Evolutionary conservation across 2,888 invertebrate genomes (phyloP).

Genomic region (Meganola albula): DNA sequence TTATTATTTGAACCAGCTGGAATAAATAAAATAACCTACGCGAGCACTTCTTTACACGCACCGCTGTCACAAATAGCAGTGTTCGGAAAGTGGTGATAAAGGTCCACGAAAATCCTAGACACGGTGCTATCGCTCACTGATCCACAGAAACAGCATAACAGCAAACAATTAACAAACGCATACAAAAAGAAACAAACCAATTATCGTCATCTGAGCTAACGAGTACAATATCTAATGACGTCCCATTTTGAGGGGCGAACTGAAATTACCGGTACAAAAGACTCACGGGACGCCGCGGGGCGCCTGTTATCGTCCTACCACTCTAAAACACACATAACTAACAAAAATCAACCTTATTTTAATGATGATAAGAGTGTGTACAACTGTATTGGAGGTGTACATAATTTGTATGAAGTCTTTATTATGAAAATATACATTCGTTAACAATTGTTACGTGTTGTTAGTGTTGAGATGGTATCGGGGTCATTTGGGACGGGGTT

Average conservation of each 20-base stretch:
- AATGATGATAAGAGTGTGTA: background rate
- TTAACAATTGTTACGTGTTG: slow-evolving; percentile 34
- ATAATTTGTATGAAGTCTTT: slow-evolving; percentile 25
- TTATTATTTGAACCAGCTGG: no score
- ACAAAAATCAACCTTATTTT: slow-evolving; percentile 10
- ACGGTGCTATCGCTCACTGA: slow-evolving; percentile 6
- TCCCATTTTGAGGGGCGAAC: slow-evolving; percentile 39
- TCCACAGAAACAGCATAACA: slow-evolving; percentile 16
- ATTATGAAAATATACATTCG: slow-evolving; percentile 36
- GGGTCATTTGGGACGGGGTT: slow-evolving; percentile 34
- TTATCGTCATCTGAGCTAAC: slow-evolving; percentile 33
- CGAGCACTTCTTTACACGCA: no score
- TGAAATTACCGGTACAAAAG: slow-evolving; percentile 55
- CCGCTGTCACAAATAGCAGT: no score
- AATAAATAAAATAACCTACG: no score
- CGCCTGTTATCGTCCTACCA: slow-evolving; percentile 41
- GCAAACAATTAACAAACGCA: slow-evolving; percentile 10
- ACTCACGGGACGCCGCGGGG: slow-evolving; percentile 48
- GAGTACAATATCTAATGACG: slow-evolving; percentile 47
- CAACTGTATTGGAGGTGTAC: slow-evolving; percentile 7
- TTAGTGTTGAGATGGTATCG: slow-evolving; percentile 46
- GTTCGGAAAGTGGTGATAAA: no score
- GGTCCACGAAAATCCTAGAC: slow-evolving; percentile 4
- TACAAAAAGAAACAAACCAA: slow-evolving; percentile 28
- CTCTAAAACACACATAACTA: slow-evolving; percentile 1